Base-by-base conservation (phyloP, 2,797 vertebrate species). In the Enteromius anoplus region DNA sequence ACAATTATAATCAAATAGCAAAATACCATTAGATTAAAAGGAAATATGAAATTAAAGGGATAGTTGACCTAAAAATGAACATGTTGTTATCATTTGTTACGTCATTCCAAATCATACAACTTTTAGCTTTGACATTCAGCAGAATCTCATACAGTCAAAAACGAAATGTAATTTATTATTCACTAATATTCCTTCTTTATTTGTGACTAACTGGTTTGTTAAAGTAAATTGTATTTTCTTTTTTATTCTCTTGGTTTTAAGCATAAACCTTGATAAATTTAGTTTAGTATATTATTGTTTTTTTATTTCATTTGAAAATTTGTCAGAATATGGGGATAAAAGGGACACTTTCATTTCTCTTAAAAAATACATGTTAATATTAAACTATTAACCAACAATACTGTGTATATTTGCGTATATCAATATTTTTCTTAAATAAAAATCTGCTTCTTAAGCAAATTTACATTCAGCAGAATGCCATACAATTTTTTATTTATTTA, bases 31-130 rank as follows among this genome's bases (percentile, higher is more conserved):
- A 21, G 17, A 47, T 75, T 70, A 80, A 62, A 26, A 71, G 14
- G 40, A 65, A 19, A 53, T 19, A 8, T 29, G 23, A 82, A 21
- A 80, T 58, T 88, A 71, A 81, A 81, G 68, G 19, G 40, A 81
- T 34, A 49, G 10, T 37, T 81, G 42, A 72, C 69, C 42, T 34
- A 72, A 62, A 72, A 81, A 64, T 47, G 0, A 23, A 47, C 29
- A 70, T 5, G 2, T 60, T 55, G 32, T 37, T 37, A 42, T 51
- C 0, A 34, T 76, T 17, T 42, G 42, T 42, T 14, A 19, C 15
- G 17, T 75, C 14, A 60, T 10, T 60, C 14, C 14, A 58, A 75
- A 26, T 6, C 12, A 12, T 75, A 34, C 17, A 21, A 75, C 10
- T 15, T 58, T 75, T 14, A 58, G 12, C 34, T 23, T 40, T 75